Base-by-base conservation (phyloP, 2,113 vertebrate genomes). In the Oncorhynchus mykiss region DNA sequence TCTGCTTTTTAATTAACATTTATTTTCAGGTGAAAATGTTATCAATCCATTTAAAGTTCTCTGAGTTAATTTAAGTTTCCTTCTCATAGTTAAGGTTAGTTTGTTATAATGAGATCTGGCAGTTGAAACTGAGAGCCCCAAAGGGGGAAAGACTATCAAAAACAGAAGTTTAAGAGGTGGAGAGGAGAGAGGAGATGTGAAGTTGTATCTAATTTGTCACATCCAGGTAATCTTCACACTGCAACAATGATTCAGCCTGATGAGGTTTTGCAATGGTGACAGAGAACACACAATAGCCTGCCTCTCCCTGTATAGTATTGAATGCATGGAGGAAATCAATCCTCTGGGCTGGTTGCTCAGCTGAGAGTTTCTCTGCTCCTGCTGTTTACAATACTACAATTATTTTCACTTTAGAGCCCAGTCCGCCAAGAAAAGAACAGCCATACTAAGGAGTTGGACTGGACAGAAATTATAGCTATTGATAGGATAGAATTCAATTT, bases 161-260 rank as follows among this genome's bases (percentile, higher is more conserved):
- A 39, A 74, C 71, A 9, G 74, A 80, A 76, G 76, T 80, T 80
- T 82, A 70, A 51, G 49, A 51, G 12, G 49, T 16, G 49, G 4
- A 51, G 14, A 16, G 54, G 3, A 5, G 67, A 1, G 71, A 27
- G n/a, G 68, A 27, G 67, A 65, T 79, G 82, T 81, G 80, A 72
- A 51, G 49, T 51, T 51, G 3, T 51, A 16, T 51, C 14, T 51
- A 16, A 80, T 86, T 75, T 81, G 78, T 88, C 59, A 84, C 85
- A 80, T 87, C 48, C 75, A 84, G 87, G 90, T 88, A 81, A 80
- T 85, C 78, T 78, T 76, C 12, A 13, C 70, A 59, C 76, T 51
- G 70, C 72, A 82, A 88, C 84, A 87, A 89, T 87, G 84, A 87
- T 86, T 87, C 81, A 85, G 83, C 64, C 73, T 87, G 84, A 88